Evolutionary conservation across 2,888 invertebrate genomes (phyloP), one percentile per base, ranked within the genome.

Genomic region (Halictus ligatus): DNA sequence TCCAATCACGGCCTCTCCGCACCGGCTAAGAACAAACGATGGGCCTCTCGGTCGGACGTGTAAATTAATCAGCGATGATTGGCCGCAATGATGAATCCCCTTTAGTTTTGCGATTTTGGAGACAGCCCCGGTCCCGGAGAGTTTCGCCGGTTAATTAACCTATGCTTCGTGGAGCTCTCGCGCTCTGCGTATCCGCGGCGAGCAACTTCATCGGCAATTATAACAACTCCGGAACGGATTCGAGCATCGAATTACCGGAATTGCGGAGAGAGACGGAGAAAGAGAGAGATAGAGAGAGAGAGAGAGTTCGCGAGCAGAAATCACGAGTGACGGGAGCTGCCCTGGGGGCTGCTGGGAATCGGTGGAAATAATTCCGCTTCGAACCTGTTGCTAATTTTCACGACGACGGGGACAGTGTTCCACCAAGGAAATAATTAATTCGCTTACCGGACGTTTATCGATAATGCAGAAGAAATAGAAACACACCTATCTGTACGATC

Each of bases 61-160:
- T 60, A 64, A 84, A 84, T 84, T 84, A 79, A 84, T 79, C 85
- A 79, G 54, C 85, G 75, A 79, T 84, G 78, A 84, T 84, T 79
- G 85, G 46, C 60, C 35, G 43, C 71, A 60, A 50, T 13, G 58
- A n/a, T 54, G 78, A 81, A 72, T 46, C 29, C 46, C 6, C 7
- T 29, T 54, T 54, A n/a, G 78, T 58, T 77, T 54, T 73, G 50
- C 46, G 21, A 10, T 43, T 15, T 43, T 25, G 60, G 15, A 48
- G 43, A 79, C 83, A 58, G 60, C 64, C 75, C 25, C 25, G 71
- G 48, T 15, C 25, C 50, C 54, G 10, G 54, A n/a, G 5, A 76
- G 72, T 84, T 77, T 50, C 73, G 21, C 25, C 29, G 54, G 85
- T 84, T 84, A 84, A 84, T 84, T 84, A 84, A 75, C 64, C 48